A percentile compares a stretch with the other conserved stretches of the same genome.
phyloP scores from a whole-genome alignment of 1,140 invertebrate genomes.

The Hirudo medicinalis region DNA sequence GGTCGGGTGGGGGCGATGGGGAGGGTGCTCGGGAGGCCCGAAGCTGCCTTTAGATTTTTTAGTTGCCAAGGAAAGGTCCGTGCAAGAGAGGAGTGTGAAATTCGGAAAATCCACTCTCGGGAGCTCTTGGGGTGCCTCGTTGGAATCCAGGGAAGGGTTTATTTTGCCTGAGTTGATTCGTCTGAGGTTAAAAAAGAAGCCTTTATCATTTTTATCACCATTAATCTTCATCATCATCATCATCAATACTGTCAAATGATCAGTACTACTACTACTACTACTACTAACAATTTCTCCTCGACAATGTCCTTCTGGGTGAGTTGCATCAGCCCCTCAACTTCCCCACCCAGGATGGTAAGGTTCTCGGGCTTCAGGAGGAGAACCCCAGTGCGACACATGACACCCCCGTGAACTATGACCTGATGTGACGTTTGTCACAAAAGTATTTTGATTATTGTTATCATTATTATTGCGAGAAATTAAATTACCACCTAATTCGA shows the following conservation, averaged over 20 bases:
- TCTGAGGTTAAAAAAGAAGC: too few relatives aligned
- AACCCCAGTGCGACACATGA: slow-evolving; percentile 56
- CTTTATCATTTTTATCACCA: too few relatives aligned
- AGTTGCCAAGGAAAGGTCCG: too few relatives aligned
- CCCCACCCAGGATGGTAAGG: slow-evolving; percentile 56
- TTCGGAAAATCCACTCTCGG: too few relatives aligned
- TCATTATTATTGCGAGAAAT: background rate
- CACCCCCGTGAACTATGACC: slow-evolving; percentile 50
- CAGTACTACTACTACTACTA: background rate
- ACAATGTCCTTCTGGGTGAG: slow-evolving; percentile 50
- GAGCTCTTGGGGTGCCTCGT: too few relatives aligned
- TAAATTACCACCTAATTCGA: background rate
- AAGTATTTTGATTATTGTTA: background rate
- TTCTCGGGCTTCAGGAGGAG: slow-evolving; percentile 53
- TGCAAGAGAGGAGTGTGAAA: too few relatives aligned
- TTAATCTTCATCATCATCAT: too few relatives aligned
- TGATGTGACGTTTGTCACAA: slow-evolving; percentile 23
- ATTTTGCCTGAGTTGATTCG: too few relatives aligned
- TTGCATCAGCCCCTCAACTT: slow-evolving; percentile 53
- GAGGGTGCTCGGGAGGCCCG: too few relatives aligned
- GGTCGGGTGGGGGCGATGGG: too few relatives aligned
- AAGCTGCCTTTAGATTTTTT: too few relatives aligned
- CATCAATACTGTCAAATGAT: background rate
- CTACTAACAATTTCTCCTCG: slow-evolving; percentile 36
- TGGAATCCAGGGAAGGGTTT: too few relatives aligned